Conservation (phyloP, 2,113 vertebrate species). For the Lonchura striata region DNA sequence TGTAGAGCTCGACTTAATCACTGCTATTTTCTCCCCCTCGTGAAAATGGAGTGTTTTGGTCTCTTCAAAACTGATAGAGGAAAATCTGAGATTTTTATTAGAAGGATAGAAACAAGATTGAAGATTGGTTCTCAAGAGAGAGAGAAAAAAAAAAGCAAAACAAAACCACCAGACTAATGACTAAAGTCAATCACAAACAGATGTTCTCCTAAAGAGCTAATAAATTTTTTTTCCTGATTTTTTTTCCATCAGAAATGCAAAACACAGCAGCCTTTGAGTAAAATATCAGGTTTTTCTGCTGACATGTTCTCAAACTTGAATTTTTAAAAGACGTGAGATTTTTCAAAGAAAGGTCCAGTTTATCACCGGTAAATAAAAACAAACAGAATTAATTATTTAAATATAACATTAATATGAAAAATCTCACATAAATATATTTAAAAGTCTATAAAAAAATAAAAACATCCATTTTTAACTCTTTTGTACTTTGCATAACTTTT, state of each 20-base stretch:
- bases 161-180: conserved; percentile 40
- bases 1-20: conserved; percentile 39
- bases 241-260: conserved; percentile 18
- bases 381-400: neutral
- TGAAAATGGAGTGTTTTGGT: conserved; percentile 22
- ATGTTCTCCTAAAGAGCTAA: conserved; percentile 47
- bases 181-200: conserved; percentile 58
- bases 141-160: neutral
- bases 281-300: neutral
- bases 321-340: neutral
- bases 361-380: accelerated
- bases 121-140: neutral
- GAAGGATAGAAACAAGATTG: conserved; percentile 13
- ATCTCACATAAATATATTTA: neutral
- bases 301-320: neutral
- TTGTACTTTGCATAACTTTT: neutral
- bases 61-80: neutral
- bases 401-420: neutral
- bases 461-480: neutral
- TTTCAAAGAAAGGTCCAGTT: neutral
- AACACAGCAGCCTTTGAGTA: neutral
- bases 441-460: neutral
- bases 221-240: conserved; percentile 5
- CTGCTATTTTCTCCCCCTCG: neutral
- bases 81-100: conserved; percentile 19